phyloP scores from a whole-genome alignment of 1,140 invertebrate genomes.

The Harlomillsia oculata region DNA sequence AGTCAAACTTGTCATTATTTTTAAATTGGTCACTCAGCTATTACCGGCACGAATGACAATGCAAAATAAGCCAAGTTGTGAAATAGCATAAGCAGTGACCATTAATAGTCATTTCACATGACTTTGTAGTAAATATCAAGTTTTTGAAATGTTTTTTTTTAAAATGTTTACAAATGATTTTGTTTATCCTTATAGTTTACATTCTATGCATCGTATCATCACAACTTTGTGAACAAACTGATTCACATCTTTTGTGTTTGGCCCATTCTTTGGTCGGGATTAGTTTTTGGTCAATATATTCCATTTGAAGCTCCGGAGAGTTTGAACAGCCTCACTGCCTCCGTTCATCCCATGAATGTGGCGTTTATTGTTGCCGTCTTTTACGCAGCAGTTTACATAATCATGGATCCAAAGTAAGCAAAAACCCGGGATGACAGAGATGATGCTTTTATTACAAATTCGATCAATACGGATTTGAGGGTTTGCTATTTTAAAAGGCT shows the following conservation, averaged over 20 bases:
- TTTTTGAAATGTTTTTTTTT: not conserved
- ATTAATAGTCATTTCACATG: too few species aligned
- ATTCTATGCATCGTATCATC: slow-evolving; percentile 36
- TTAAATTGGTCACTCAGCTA: too few species aligned
- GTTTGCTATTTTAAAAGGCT: too few species aligned
- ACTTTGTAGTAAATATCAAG: not conserved
- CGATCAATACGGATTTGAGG: too few species aligned
- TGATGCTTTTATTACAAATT: too few species aligned
- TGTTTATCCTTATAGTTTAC: slow-evolving; percentile 22
- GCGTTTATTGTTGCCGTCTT: slow-evolving; percentile 22
- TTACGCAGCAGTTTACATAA: slow-evolving; percentile 24
- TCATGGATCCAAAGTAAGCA: slow-evolving; percentile 32
- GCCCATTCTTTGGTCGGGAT: slow-evolving; percentile 33
- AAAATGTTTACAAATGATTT: not conserved
- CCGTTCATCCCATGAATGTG: slow-evolving; percentile 31
- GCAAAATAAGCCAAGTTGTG: too few species aligned
- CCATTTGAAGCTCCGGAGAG: slow-evolving; percentile 7
- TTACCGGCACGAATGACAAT: too few species aligned
- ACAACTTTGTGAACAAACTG: slow-evolving; percentile 28
- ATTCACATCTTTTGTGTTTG: slow-evolving; percentile 37
- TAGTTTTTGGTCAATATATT: slow-evolving; percentile 31
- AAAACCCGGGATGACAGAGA: not conserved
- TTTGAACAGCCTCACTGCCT: slow-evolving; percentile 3
- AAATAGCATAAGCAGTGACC: too few species aligned
- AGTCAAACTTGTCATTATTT: too few species aligned